Evolutionary conservation across 1,140 invertebrate genomes (phyloP), one percentile per base, ranked within the genome.

Genomic region (Teleogryllus occipitalis): DNA sequence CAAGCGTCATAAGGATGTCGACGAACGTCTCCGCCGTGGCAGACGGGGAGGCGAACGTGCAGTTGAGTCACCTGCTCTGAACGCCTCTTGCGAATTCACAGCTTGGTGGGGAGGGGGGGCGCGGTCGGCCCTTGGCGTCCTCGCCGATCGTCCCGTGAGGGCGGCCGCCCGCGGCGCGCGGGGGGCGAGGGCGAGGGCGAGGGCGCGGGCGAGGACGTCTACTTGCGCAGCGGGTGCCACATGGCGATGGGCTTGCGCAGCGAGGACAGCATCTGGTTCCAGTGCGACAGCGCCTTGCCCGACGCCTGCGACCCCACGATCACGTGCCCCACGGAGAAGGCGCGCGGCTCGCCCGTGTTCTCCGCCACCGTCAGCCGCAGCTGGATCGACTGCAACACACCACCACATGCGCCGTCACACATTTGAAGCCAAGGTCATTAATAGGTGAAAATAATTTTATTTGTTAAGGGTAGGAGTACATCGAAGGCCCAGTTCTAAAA

Each of bases 231-330:
- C 47, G 91, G 89, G 86, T 96, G 94, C 94, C 94, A 95, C 93
- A 94, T 95, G 12, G 93, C 92, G 73, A 95, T 91, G 2, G 94
- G 93, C 84, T 93, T 94, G 80, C 94, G 89, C 74, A 94, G 88
- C 22, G 93, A 92, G n/a, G 90, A 88, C 80, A 95, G 86, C 94
- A 95, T 95, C 86, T 95, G 93, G 82, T 92, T 91, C 94, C 94
- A 96, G 83, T 95, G 94, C 75, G 90, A 90, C n/a, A 92, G 83
- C 0, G 93, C 89, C 83, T 91, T 91, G 54, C 93, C 94, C 7
- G 87, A 87, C 1, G 91, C 89, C 81, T 91, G 89, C 47, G 90
- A 89, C 18, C 92, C 92, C 7, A 93, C 88, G 48, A 93, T 91
- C 39, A 95, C 91, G 84, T 94, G 93, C 4, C 93, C 93, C 47